phyloP scores from a whole-genome alignment of 2,888 invertebrate genomes.

The Monochamus alternatus region DNA sequence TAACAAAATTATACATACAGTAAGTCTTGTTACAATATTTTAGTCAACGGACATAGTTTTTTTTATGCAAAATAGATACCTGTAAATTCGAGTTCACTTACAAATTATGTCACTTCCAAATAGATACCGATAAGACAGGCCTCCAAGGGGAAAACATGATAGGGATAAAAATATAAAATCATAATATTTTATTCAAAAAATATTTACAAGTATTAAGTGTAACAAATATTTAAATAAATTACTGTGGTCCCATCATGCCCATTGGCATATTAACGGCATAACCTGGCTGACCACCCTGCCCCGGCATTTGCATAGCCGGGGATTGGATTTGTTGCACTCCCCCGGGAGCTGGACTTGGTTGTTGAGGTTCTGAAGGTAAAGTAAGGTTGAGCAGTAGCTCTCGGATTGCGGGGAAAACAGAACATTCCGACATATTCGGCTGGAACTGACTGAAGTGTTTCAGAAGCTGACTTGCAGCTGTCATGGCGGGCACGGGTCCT shows the following conservation, averaged over 20 bases:
- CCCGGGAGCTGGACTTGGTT: conserved; percentile 69
- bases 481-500: conserved; percentile 74
- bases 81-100: too few species aligned
- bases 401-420: conserved; percentile 91
- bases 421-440: conserved; percentile 82
- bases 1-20: too few species aligned
- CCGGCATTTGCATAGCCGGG: conserved; percentile 75
- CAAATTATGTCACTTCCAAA: too few species aligned
- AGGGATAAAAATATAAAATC: background rate
- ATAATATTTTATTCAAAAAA: conserved; percentile 5
- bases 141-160: too few species aligned
- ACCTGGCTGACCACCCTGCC: conserved; percentile 68
- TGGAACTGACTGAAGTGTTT: conserved; percentile 85
- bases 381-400: conserved; percentile 90
- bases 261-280: conserved; percentile 69
- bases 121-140: too few species aligned
- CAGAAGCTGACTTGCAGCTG: conserved; percentile 78
- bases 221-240: conserved; percentile 33
- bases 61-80: too few species aligned
- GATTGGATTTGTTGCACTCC: conserved; percentile 70
- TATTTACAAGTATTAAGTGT: background rate
- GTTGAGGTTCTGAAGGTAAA: conserved; percentile 84
- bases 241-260: conserved; percentile 67
- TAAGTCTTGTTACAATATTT: too few species aligned
- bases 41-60: too few species aligned